Base-by-base conservation (phyloP, 2,888 invertebrate species). In the Eupithecia inturbata region DNA sequence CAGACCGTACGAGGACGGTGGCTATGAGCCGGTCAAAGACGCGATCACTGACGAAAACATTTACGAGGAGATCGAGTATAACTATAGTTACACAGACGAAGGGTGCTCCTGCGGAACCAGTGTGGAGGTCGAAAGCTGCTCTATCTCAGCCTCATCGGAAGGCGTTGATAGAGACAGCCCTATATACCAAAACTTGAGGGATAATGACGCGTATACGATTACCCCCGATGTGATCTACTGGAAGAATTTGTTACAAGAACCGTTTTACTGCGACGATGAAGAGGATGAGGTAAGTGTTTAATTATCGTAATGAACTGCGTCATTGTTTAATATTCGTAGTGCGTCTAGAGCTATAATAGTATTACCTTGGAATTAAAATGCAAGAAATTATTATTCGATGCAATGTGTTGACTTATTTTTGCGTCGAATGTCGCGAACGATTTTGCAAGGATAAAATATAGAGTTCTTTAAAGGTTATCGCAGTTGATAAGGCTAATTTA, bases 201-300 rank as follows among this genome's bases (percentile, higher is more conserved):
- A 95, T 73, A 88, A 92, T 78, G 90, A 95, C 75, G 94, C 95
- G 14, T 94, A 93, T 72, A 93, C 92, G n/a, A 79, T 95, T 2
- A 88, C 95, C 0, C 86, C 93, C 1, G 95, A 95, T 83, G 95
- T 95, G 68, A 90, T 95, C 53, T 91, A 87, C 80, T 95, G 95
- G 95, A 95, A 95, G 88, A 93, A 93, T 77, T 82, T 91, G 68
- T 89, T 95, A 33, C 80, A 91, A 80, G 92, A 95, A 78, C 93
- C 94, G 3, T 95, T 87, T 80, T 94, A 92, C 82, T 95, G 94
- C 71, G 95, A 95, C 70, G 95, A 95, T 70, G 95, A 95, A 77
- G 95, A 95, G 75, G 95, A 95, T 78, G 95, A 94, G 91, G 95
- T 95, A 78, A 90, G 95, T 70, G 41, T 68, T 71, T 71, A 73